Conservation (phyloP, 2,113 vertebrate genomes). For the Serilophus lunatus region DNA sequence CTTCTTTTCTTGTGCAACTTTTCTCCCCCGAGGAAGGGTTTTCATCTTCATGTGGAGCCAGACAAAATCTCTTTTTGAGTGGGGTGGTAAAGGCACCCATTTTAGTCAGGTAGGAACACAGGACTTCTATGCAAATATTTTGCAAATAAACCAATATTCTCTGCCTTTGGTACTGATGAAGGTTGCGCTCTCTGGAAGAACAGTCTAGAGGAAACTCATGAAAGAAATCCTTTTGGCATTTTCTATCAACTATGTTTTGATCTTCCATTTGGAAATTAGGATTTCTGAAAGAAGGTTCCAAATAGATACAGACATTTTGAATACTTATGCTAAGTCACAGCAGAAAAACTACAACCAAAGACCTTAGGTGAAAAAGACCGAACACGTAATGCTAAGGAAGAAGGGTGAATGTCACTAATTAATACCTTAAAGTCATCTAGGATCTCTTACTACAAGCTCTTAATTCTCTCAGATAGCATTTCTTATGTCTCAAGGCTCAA, state of each 20-base stretch:
- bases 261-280: not conserved
- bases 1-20: not conserved
- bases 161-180: not conserved
- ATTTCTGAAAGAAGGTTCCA: not conserved
- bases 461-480: not conserved
- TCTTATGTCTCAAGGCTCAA: not conserved
- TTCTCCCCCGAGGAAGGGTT: not conserved
- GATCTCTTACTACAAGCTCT: not conserved
- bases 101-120: not conserved
- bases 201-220: not conserved
- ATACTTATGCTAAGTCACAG: not conserved
- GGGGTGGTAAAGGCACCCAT: not conserved
- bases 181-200: not conserved
- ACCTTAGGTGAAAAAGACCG: fast-evolving
- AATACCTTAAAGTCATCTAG: not conserved
- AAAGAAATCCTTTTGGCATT: not conserved
- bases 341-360: not conserved
- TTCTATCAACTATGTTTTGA: not conserved
- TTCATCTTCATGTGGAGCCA: not conserved
- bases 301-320: not conserved
- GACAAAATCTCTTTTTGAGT: not conserved
- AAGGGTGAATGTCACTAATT: not conserved
- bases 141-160: not conserved
- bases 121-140: not conserved
- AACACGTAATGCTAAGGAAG: not conserved